A percentile compares a stretch with the other conserved stretches of the same genome.
phyloP scores from a whole-genome alignment of 2,888 invertebrate species.

The Brassicogethes aeneus region DNA sequence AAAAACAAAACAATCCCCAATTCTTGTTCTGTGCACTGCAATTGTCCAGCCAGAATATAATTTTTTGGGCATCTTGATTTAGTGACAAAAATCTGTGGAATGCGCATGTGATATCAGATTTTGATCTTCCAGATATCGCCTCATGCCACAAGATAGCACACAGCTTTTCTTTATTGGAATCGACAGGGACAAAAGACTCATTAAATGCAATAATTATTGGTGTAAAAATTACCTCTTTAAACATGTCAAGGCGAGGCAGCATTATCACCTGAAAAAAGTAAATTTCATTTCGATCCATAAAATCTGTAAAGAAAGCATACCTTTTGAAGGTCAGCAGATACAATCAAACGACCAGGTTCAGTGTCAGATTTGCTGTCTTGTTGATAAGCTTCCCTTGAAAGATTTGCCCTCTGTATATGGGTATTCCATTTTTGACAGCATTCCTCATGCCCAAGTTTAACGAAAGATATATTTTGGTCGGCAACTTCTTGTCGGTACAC shows the following conservation, averaged over 20 bases:
- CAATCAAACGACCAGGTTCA: neutral
- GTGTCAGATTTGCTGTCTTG: neutral
- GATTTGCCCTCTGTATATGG: neutral
- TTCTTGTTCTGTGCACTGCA: conserved; percentile 12
- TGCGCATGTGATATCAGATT: conserved; percentile 10
- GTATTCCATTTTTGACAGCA: conserved; percentile 3
- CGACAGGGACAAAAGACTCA: conserved; percentile 8
- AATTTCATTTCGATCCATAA: neutral
- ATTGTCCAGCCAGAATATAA: conserved; percentile 12
- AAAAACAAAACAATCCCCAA: conserved; percentile 11
- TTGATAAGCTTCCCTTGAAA: neutral
- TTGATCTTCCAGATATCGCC: conserved; percentile 7
- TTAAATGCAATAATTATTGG: conserved; percentile 11
- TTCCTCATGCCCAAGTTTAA: too few relatives aligned
- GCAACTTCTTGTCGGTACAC: too few relatives aligned
- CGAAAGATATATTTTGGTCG: too few relatives aligned
- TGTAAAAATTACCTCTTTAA: conserved; percentile 12
- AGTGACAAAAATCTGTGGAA: conserved; percentile 8
- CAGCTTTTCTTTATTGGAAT: conserved; percentile 6
- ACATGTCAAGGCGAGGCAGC: conserved; percentile 9
- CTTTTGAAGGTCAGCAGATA: conserved; percentile 7
- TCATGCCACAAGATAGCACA: conserved; percentile 11
- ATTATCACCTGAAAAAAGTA: conserved; percentile 10
- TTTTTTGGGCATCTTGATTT: conserved; percentile 5
- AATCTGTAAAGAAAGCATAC: conserved; percentile 3